phyloP scores from a whole-genome alignment of 1,140 invertebrate genomes.

The Trissolcus basalis region DNA sequence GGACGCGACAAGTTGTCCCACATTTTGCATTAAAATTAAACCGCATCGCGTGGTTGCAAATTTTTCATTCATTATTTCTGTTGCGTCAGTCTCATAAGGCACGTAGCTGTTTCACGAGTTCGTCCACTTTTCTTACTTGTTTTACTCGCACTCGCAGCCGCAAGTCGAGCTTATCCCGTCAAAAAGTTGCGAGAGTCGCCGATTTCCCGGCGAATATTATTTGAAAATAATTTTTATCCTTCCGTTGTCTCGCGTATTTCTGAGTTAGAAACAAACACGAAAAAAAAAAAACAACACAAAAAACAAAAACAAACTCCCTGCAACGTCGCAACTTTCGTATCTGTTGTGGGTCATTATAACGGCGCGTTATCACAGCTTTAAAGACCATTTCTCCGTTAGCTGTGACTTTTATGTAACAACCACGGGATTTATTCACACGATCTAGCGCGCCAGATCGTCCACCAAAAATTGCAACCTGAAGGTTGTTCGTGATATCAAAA shows the following conservation, averaged over 20 bases:
- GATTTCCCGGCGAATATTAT: too few species aligned
- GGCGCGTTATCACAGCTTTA: constrained; percentile 59
- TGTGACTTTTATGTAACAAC: constrained; percentile 60
- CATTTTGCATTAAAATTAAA: constrained; percentile 26
- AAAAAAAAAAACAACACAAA: constrained; percentile 2
- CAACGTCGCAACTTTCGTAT: constrained; percentile 40
- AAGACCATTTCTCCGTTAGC: constrained; percentile 58
- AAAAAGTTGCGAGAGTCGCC: too few species aligned
- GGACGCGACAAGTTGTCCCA: constrained; percentile 4
- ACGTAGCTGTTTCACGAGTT: too few species aligned
- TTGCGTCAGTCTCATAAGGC: not conserved
- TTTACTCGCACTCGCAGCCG: too few species aligned
- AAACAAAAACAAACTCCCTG: constrained; percentile 27
- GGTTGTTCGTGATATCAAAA: too few species aligned
- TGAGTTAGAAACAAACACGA: not conserved
- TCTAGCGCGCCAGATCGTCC: constrained; percentile 3
- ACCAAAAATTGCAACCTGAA: constrained; percentile 34
- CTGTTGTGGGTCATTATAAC: constrained; percentile 52
- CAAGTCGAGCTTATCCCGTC: too few species aligned
- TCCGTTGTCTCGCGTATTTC: not conserved
- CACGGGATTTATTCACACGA: constrained; percentile 48
- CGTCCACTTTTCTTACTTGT: too few species aligned
- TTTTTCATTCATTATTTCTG: constrained; percentile 26
- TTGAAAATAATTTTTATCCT: too few species aligned
- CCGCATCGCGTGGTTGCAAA: constrained; percentile 8